Conservation (phyloP, 2,888 invertebrate species). For the Anarsia innoxiella region DNA sequence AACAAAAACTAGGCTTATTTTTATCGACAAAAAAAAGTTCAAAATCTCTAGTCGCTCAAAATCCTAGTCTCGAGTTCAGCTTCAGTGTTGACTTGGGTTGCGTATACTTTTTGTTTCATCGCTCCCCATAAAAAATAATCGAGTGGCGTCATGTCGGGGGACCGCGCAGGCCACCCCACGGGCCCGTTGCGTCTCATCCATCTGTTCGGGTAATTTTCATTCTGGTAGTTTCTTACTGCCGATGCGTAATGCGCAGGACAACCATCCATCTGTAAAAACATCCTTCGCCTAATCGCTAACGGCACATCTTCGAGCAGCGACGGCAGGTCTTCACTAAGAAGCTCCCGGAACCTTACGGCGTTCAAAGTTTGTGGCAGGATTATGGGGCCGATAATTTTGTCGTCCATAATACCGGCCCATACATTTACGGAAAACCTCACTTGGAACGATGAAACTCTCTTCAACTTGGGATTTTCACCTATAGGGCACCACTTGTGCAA, state of each 20-base stretch:
- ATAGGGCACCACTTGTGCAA: not conserved
- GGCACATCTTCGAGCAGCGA: not conserved
- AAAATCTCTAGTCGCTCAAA: too few species aligned
- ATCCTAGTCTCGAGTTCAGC: not conserved
- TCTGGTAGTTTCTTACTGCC: not conserved
- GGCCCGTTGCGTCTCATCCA: slow-evolving; percentile 11
- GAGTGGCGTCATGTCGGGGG: slow-evolving; percentile 14
- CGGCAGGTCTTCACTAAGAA: not conserved
- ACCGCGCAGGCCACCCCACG: slow-evolving; percentile 14
- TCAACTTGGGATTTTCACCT: not conserved
- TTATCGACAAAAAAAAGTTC: too few species aligned
- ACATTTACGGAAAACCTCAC: slow-evolving; percentile 10
- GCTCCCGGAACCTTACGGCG: not conserved
- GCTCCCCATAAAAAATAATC: slow-evolving; percentile 14
- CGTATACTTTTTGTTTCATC: slow-evolving; percentile 13
- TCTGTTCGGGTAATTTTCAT: not conserved
- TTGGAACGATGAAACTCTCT: not conserved
- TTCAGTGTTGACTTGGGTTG: not conserved
- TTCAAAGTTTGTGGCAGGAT: not conserved
- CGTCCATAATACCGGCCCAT: slow-evolving; percentile 13
- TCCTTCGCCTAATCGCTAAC: not conserved
- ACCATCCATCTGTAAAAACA: not conserved
- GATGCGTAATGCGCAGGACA: not conserved
- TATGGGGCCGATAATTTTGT: not conserved
- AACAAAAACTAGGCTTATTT: too few species aligned